Percentiles rank a stretch among this genome's conserved stretches.
Conservation (phyloP, 2,797 vertebrate species). For the Xiphorhynchus erythropygius region DNA sequence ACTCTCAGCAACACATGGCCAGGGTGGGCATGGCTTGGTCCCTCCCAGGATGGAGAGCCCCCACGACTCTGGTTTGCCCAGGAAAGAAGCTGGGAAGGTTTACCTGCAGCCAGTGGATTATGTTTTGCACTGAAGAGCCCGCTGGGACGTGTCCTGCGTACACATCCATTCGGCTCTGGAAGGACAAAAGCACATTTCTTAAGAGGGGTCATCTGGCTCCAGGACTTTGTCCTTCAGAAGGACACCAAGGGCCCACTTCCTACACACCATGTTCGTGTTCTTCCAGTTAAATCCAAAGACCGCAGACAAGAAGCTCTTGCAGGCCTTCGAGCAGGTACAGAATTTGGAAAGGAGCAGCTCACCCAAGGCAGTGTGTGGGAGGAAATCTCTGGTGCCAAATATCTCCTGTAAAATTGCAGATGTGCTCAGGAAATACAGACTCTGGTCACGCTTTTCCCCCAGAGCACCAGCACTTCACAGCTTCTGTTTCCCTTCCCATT, state of each 20-base stretch:
- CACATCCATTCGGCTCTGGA: neutral
- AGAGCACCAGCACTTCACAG: neutral
- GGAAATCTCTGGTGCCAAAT: neutral
- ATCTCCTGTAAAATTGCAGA: neutral
- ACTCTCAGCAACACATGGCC: no score
- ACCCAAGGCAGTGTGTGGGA: neutral
- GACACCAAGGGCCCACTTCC: neutral
- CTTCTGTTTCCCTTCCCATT: neutral
- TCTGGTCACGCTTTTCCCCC: neutral
- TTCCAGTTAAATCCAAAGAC: neutral
- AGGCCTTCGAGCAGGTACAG: neutral
- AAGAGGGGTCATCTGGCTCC: neutral
- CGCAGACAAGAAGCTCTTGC: rapidly evolving
- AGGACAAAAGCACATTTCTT: neutral
- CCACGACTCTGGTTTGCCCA: neutral
- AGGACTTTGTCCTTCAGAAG: neutral
- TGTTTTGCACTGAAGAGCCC: neutral
- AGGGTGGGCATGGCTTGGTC: no score
- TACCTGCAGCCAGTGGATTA: neutral
- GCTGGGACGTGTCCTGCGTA: rapidly evolving
- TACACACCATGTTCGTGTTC: neutral
- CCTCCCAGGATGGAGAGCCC: no score
- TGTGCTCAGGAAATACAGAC: rapidly evolving
- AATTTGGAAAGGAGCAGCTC: neutral
- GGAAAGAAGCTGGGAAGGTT: neutral